These are phyloP conservation scores for Oenanthe oenanthe DNA, from an alignment of 2,113 vertebrate genomes.

Conservation along the genomic window DNA sequence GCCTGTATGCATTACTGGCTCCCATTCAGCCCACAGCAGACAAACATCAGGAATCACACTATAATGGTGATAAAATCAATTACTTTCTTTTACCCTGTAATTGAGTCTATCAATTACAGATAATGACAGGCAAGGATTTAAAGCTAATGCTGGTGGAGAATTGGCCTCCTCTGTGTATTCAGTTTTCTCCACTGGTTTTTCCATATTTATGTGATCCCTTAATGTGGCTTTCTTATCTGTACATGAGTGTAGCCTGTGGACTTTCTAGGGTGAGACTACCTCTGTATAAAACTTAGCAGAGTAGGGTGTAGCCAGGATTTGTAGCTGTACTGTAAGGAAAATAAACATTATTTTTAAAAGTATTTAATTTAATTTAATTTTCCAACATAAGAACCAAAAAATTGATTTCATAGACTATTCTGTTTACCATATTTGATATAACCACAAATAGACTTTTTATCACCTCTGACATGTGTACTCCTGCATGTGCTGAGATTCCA, in stretches of 20 bases:
- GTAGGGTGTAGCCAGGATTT: neutral
- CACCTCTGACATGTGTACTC: neutral
- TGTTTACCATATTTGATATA: neutral
- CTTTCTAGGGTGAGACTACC: neutral
- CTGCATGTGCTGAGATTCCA: neutral
- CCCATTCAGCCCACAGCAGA: neutral
- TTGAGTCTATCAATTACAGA: neutral
- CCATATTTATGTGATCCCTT: neutral
- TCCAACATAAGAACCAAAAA: neutral
- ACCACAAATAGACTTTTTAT: neutral
- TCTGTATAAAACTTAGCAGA: neutral
- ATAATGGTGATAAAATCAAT: neutral
- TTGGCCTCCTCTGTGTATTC: neutral
- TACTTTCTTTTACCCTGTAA: neutral
- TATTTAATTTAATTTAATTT: neutral
- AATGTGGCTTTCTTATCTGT: neutral
- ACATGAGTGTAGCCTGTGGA: accelerated
- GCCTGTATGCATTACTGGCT: neutral
- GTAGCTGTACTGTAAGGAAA: neutral
- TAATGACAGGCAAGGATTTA: neutral
- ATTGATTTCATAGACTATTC: neutral
- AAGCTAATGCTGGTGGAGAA: neutral
- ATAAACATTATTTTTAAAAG: neutral
- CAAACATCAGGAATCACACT: neutral
- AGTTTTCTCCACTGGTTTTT: neutral